These are phyloP conservation scores for Drosophila kokeensis DNA, from an alignment of 2,888 invertebrate genomes.

Conservation along the genomic window DNA sequence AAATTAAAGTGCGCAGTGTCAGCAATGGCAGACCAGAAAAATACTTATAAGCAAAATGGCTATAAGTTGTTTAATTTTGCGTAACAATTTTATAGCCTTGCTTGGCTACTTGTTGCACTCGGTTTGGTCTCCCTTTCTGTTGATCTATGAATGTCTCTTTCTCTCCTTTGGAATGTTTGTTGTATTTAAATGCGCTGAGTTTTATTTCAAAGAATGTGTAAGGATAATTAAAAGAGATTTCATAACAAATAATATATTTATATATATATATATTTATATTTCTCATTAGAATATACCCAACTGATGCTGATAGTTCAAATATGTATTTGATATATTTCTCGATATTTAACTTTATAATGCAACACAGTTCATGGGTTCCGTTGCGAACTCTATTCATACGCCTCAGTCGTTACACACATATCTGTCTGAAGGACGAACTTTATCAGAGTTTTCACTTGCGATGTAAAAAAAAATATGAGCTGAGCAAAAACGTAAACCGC, in stretches of 20 bases:
- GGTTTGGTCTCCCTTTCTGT: neutral
- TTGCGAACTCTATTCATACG: constrained; percentile 10
- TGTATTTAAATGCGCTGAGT: constrained; percentile 6
- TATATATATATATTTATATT: too few species aligned
- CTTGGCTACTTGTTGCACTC: constrained; percentile 66
- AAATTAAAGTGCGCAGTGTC: constrained; percentile 65
- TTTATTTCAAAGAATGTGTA: neutral
- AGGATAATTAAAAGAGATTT: neutral
- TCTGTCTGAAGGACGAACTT: constrained; percentile 36
- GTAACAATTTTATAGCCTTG: constrained; percentile 53
- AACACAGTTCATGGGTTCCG: constrained; percentile 5
- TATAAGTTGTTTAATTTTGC: constrained; percentile 74
- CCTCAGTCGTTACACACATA: constrained; percentile 5
- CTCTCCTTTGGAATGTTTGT: neutral
- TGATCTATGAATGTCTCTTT: neutral
- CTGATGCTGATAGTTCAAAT: neutral
- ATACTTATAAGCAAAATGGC: constrained; percentile 37
- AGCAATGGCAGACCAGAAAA: constrained; percentile 39
- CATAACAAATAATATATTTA: neutral
- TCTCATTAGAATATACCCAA: neutral
- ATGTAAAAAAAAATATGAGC: constrained; percentile 40
- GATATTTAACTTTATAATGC: constrained; percentile 7
- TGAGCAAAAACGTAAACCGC: constrained; percentile 36
- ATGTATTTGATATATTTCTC: neutral
- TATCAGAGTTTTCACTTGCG: constrained; percentile 56